Evolutionary conservation across 2,888 invertebrate genomes (phyloP), one percentile per base, ranked within the genome.

Genomic region (Drosophila sordidula): DNA sequence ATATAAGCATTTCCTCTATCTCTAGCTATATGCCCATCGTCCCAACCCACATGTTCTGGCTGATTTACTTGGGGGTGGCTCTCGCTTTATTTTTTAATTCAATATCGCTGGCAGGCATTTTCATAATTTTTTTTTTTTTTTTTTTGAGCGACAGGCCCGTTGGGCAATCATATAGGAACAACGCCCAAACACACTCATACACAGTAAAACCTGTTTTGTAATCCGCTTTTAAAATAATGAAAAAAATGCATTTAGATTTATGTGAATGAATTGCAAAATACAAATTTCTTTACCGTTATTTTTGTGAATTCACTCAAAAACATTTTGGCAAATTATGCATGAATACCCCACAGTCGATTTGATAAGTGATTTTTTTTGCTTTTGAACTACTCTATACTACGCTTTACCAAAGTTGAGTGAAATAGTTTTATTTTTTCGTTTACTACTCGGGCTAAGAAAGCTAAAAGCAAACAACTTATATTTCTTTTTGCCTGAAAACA

Each of bases 221-320:
- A 83, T 87, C 79, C 73, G 81, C 87, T 87, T 83, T 84, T 78
- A 74, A 71, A 75, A 72, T 83, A 87, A 83, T 87, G 81, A 75
- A 81, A 67, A 67, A 59, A 66, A 32, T 59, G 42, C 34, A 68
- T 68, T 67, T 65, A 18, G 59, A 55, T 72, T 57, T 58, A 51
- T 75, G 44, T 70, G 44, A 38, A 41, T 62, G 52, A 58, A 41
- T 18, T 52, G 29, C 22, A 34, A 62, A 67, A 51, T 45, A 39
- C 16, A 70, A 51, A 45, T 56, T 42, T 59, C 41, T 58, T 36
- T 62, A 46, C 29, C 18, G 51, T 59, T 34, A 66, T 72, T 51
- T 55, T 34, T 47, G 18, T 51, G 32, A 16, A 41, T 50, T 45
- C 12, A 36, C n/a, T 51, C 16, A 22, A 54, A 41, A 49, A 45